Percentiles rank a stretch among this genome's conserved stretches.
Conservation (phyloP, 2,888 invertebrate species). For the Trissonchulus sp. region DNA sequence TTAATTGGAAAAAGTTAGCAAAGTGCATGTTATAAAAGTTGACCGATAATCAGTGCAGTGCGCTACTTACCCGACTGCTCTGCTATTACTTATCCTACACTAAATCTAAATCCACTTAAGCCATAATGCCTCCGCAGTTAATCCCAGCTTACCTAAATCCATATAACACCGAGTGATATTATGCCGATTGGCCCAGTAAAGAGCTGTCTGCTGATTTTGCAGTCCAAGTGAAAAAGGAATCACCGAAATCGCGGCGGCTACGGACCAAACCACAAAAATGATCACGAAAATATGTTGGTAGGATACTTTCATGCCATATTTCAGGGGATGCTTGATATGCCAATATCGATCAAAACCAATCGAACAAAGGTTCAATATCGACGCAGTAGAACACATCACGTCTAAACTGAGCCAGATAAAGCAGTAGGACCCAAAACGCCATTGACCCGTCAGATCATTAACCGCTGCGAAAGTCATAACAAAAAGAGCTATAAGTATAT, state of each 20-base stretch:
- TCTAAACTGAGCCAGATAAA: constrained; percentile 99
- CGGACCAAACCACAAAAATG: constrained; percentile 72
- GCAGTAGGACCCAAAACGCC: constrained; percentile 95
- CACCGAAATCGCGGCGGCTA: constrained; percentile 88
- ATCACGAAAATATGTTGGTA: constrained; percentile 59
- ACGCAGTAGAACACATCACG: constrained; percentile 98
- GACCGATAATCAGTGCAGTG: too few relatives aligned
- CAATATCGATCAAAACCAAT: constrained; percentile 91
- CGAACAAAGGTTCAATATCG: constrained; percentile 94
- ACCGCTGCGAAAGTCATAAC: constrained; percentile 56
- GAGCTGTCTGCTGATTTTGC: constrained; percentile 57
- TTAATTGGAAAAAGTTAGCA: too few relatives aligned
- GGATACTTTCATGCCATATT: constrained; percentile 67
- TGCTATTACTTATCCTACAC: too few relatives aligned
- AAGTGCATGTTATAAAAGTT: too few relatives aligned
- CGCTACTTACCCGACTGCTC: too few relatives aligned
- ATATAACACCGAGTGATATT: neutral
- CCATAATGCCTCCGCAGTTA: too few relatives aligned
- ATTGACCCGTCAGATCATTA: constrained; percentile 91
- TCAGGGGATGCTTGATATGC: constrained; percentile 57
- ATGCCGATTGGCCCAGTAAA: neutral
- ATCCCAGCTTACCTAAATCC: neutral
- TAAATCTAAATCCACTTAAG: too few relatives aligned
- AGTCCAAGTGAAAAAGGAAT: constrained; percentile 88
- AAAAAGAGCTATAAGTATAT: constrained; percentile 14